Evolutionary conservation across 2,113 vertebrate genomes (phyloP), one percentile per base, ranked within the genome.

Genomic region (Campylomormyrus tamandua): DNA sequence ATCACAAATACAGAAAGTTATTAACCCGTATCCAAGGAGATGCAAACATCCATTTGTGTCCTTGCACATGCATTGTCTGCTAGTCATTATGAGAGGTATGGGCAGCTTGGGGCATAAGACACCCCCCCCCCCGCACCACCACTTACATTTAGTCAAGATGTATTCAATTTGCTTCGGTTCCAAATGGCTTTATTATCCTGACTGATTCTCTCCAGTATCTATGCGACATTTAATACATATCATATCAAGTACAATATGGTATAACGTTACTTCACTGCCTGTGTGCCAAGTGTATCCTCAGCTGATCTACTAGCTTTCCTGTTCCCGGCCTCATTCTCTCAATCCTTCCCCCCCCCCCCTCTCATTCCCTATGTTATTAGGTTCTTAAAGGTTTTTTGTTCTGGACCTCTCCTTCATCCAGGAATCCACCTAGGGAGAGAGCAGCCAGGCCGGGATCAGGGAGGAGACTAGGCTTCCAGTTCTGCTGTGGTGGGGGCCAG

Each of bases 21-120:
- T 83, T 88, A 88, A 88, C 90, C 87, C 24, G 87, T 88, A 62
- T 46, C 90, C 90, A 83, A 21, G 90, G 87, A 87, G 87, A 90
- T 7, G 39, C 66, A 88, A 80, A 88, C 50, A 83, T 45, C 48
- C 84, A 21, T 62, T 83, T 62, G 50, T 58, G 50, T 48, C 77
- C 53, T 53, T 39, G 52, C 0, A 5, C 52, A 62, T 49, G 48
- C 87, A 88, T 87, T 88, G 85, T 87, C 89, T 90, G 89, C 48
- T 45, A 52, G 85, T 90, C 46, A 80, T 90, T 90, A 83, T 9
- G 49, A 45, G 31, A 74, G 11, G 15, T n/a, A 49, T 66, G 62
- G 49, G 19, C 50, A n/a, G 52, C 80, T 45, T 31, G 70, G 70
- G 56, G 49, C 46, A 62, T 10, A 49, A 52, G 31, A 87, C 19